Percentiles rank a stretch among this genome's conserved stretches.
These are phyloP conservation scores for Melierax canorus DNA, from an alignment of 2,113 vertebrate genomes.

Conservation along the genomic window DNA sequence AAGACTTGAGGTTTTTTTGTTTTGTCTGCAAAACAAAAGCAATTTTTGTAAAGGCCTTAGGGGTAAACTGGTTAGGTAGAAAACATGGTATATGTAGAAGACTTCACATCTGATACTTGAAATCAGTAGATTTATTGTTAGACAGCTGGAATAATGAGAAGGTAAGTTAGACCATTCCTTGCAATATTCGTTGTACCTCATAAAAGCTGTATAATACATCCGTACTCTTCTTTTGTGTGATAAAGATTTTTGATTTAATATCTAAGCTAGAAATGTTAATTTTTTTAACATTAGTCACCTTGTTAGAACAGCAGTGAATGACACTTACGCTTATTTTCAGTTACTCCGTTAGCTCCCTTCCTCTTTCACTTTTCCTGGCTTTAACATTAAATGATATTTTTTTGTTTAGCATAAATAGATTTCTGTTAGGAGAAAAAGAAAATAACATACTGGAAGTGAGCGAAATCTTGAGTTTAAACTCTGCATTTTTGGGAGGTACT, in stretches of 20 bases:
- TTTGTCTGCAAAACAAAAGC: neutral
- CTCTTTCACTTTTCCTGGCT: neutral
- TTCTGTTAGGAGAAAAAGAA: neutral
- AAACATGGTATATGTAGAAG: neutral
- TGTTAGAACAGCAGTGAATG: neutral
- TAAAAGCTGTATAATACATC: neutral
- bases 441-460: neutral
- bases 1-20: neutral
- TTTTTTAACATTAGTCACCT: neutral
- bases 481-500: neutral
- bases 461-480: neutral
- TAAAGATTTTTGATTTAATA: neutral
- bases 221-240: neutral
- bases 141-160: neutral
- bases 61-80: neutral
- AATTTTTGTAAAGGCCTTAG: neutral
- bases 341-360: neutral
- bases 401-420: neutral
- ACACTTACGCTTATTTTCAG: neutral
- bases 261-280: neutral
- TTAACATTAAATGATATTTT: neutral
- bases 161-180: neutral
- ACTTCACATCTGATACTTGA: neutral
- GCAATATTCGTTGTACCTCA: neutral
- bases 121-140: neutral